Base-by-base conservation (phyloP, 2,797 vertebrate genomes). In the Crax fasciolata region DNA sequence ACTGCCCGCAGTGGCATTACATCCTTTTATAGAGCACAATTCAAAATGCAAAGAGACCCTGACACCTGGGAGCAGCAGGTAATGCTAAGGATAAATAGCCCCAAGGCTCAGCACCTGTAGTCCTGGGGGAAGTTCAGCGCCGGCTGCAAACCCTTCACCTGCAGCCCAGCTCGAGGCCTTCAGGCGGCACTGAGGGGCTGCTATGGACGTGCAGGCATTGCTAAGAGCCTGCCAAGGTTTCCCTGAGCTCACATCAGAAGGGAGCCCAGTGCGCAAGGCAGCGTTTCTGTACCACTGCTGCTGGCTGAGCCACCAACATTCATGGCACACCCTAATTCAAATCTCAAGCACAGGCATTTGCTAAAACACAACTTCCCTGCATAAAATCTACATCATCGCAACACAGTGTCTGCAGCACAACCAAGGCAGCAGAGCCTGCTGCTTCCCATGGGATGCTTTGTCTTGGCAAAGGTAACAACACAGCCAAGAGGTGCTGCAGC, bases 191-290 rank as follows among this genome's bases (percentile, higher is more conserved):
- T 2, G 2, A 18, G 3, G 16, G 72, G 44, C 44, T 54, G 30
- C 35, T 35, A 35, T 2, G 2, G 30, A 80, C 66, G 51, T 13
- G n/a, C 1, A 0, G 12, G 27, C 43, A 9, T n/a, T 43, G 24
- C 58, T 32, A 57, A n/a, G 32, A 73, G 35, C 15, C 2, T 1
- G 32, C 44, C 66, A 41, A 76, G 58, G 30, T 54, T 48, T 55
- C 18, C 21, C 30, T 0, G 0, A 43, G 30, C 39, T 38, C 44
- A 41, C 18, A 30, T 27, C 41, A 57, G 49, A 70, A 32, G 21
- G 38, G 27, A 77, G 58, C 23, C 10, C 39, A 8, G 54, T 55
- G 41, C 71, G 57, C 24, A n/a, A 24, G 65, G 48, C 43, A 81
- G 41, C 7, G 55, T 4, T 75, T 61, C 59, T 52, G 2, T 5